Base-by-base conservation (phyloP, 2,797 vertebrate species). In the Acanthurus lineatus region DNA sequence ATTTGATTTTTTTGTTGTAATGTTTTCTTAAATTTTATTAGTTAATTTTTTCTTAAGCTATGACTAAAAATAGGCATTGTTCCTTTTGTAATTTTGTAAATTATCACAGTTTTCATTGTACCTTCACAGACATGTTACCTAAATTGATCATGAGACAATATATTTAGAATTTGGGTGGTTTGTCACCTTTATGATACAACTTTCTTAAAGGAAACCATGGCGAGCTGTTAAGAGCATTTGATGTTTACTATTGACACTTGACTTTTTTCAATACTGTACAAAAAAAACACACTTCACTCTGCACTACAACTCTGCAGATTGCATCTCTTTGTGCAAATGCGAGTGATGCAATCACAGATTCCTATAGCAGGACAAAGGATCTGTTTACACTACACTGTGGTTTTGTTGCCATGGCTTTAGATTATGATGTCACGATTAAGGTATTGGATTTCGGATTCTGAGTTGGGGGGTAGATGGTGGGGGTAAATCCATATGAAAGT, bases 311-410 rank as follows among this genome's bases (percentile, higher is more conserved):
- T 14, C 19, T 59, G 28, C 28, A 32, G 2, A 32, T 32, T 32
- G 28, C 28, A 32, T 32, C 28, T 32, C 28, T 1, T 16, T 69
- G 58, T 47, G 44, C 62, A 81, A 87, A 83, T 64, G 73, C 38
- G 20, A 72, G 65, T 86, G 89, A 89, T 85, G 88, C 79, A 92
- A 93, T 88, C 80, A 42, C 67, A 53, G 38, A 72, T 28, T 48
- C 69, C 25, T 25, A 51, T 32, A 65, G 51, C 62, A 45, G 84
- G 64, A 85, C 71, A 83, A 82, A 86, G 65, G 63, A 61, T 69
- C 47, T 84, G 74, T 91, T 90, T 86, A 81, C 80, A 76, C 58
- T 81, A 14, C 6, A 25, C 57, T 82, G 57, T 77, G 49, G 62
- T 75, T 80, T 70, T 49, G 84, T 88, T 85, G 51, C 84, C 62